A percentile compares a stretch with the other conserved stretches of the same genome.
Evolutionary conservation across 2,113 vertebrate genomes (phyloP).

Genomic region (Macheiramphus alcinus): DNA sequence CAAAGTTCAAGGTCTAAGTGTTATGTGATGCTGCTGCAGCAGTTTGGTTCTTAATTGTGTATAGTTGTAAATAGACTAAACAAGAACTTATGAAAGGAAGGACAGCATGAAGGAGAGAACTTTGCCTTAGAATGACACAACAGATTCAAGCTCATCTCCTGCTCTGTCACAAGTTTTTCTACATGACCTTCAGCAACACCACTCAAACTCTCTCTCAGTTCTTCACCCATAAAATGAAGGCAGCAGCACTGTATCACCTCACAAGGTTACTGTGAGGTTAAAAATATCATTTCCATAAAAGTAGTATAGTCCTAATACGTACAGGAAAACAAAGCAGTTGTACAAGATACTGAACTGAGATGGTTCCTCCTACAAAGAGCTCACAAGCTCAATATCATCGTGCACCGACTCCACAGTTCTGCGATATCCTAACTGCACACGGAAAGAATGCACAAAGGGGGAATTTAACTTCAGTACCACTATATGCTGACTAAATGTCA

Average conservation of each 20-base stretch:
- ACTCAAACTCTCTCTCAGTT: not conserved
- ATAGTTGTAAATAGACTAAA: not conserved
- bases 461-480: not conserved
- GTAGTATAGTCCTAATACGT: not conserved
- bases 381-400: not conserved
- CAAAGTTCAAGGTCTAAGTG: constrained; percentile 1
- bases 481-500: not conserved
- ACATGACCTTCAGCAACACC: not conserved
- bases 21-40: constrained; percentile 14
- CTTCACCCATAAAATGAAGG: not conserved
- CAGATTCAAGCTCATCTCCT: not conserved
- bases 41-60: constrained; percentile 10
- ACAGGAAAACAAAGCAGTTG: not conserved
- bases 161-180: not conserved
- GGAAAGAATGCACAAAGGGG: not conserved
- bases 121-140: not conserved
- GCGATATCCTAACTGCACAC: not conserved
- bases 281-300: not conserved
- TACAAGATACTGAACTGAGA: not conserved
- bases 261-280: not conserved
- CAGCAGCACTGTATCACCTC: not conserved
- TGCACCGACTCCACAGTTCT: not conserved
- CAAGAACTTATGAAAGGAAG: not conserved
- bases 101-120: not conserved
- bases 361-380: not conserved